Evolutionary conservation across 2,113 vertebrate genomes (phyloP).

Genomic region (Manacus vitellinus): DNA sequence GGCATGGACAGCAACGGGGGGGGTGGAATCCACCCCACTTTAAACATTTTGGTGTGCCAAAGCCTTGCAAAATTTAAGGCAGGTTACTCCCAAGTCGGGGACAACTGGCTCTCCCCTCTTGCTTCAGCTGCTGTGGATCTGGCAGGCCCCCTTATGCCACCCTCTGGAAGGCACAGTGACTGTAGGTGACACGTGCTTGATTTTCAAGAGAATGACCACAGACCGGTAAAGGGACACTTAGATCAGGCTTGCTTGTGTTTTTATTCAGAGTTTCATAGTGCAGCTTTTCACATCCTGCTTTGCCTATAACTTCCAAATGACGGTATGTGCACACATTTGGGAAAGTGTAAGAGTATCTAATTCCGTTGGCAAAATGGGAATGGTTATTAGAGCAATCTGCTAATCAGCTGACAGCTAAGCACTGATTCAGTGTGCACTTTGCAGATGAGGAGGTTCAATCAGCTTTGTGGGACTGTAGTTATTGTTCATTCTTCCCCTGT

Average conservation of each 20-base stretch:
- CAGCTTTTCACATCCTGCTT: neutral
- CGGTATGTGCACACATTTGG: fast-evolving
- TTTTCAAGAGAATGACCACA: neutral
- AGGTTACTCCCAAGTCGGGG: fast-evolving
- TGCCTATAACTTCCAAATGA: neutral
- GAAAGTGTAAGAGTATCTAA: neutral
- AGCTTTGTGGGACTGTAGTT: neutral
- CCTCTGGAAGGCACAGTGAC: slow-evolving; percentile 14
- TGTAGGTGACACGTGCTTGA: neutral
- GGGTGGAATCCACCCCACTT: neutral
- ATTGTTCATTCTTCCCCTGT: fast-evolving
- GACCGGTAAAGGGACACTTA: neutral
- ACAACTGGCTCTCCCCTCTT: neutral
- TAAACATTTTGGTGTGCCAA: neutral
- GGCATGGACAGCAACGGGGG: fast-evolving
- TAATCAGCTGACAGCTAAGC: neutral
- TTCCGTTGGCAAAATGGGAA: neutral
- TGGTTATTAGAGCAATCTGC: neutral
- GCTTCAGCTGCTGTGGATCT: neutral
- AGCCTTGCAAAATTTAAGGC: neutral
- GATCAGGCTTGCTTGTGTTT: neutral
- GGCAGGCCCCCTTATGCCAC: neutral
- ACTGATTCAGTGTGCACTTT: fast-evolving
- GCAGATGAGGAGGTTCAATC: neutral
- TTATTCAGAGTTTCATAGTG: neutral